Conservation (phyloP, 2,113 vertebrate species). For the Leucosticte australis region DNA sequence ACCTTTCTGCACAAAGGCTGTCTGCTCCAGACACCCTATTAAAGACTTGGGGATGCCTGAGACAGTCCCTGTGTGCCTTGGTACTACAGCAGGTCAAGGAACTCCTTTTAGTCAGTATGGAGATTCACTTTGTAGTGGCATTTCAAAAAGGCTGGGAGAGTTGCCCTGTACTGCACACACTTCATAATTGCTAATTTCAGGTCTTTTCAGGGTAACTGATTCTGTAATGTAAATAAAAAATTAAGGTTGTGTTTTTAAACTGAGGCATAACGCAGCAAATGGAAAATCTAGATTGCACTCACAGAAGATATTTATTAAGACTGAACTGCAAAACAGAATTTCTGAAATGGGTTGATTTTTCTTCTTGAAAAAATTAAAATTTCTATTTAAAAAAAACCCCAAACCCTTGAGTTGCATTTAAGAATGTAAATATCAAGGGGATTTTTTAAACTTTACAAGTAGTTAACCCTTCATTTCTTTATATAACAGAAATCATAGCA, state of each 20-base stretch:
- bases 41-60: constrained; percentile 40
- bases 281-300: constrained; percentile 23
- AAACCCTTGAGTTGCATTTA: not conserved
- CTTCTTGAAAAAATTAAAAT: not conserved
- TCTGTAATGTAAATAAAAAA: constrained; percentile 23
- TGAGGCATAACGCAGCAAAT: not conserved
- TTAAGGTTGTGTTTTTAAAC: constrained; percentile 9
- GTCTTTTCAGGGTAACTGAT: constrained; percentile 15
- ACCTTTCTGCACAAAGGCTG: constrained; percentile 55
- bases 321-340: not conserved
- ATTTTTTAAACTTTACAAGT: not conserved
- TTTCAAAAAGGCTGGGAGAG: not conserved
- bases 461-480: not conserved
- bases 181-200: constrained; percentile 20
- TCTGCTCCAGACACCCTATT: constrained; percentile 44
- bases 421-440: not conserved
- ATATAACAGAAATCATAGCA: not conserved
- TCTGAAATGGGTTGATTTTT: not conserved
- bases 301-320: not conserved
- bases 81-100: constrained; percentile 52
- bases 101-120: constrained; percentile 48
- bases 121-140: constrained; percentile 9
- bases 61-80: constrained; percentile 33
- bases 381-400: not conserved
- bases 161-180: not conserved